Percentiles rank a stretch among this genome's conserved stretches.
Evolutionary conservation across 1,140 invertebrate species (phyloP).

Genomic region (Popillia japonica): DNA sequence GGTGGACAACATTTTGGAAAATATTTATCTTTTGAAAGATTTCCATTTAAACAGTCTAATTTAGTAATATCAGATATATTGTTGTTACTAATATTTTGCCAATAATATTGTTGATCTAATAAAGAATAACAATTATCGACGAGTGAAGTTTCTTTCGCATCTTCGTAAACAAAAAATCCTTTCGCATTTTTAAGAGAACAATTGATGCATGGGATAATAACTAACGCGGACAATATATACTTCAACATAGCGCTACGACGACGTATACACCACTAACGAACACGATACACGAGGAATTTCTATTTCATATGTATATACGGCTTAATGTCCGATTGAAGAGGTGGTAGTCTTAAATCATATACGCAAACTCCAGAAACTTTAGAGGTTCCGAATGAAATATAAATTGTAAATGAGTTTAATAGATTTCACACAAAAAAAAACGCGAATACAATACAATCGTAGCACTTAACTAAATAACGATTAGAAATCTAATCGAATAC

Average conservation of each 20-base stretch:
- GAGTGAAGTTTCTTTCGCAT: not conserved
- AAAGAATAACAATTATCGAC: not conserved
- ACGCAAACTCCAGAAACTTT: too few species aligned
- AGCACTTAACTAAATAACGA: too few species aligned
- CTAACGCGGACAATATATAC: not conserved
- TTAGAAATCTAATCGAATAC: too few species aligned
- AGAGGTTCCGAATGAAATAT: too few species aligned
- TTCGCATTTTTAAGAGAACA: not conserved
- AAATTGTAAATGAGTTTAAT: too few species aligned
- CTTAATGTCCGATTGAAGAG: not conserved
- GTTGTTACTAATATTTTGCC: not conserved
- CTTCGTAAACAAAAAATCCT: not conserved
- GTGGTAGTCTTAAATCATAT: conserved; percentile 15
- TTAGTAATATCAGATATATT: not conserved
- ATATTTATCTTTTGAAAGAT: conserved; percentile 24
- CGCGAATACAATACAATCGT: too few species aligned
- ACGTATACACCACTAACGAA: not conserved
- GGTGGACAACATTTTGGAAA: conserved; percentile 35
- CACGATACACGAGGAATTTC: not conserved
- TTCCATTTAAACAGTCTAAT: not conserved
- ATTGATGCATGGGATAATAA: not conserved
- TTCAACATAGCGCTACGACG: not conserved
- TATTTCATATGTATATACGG: not conserved
- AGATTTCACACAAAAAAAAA: too few species aligned
- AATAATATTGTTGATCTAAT: not conserved